Evolutionary conservation across 2,113 vertebrate species (phyloP).

Genomic region (Damaliscus lunatus): DNA sequence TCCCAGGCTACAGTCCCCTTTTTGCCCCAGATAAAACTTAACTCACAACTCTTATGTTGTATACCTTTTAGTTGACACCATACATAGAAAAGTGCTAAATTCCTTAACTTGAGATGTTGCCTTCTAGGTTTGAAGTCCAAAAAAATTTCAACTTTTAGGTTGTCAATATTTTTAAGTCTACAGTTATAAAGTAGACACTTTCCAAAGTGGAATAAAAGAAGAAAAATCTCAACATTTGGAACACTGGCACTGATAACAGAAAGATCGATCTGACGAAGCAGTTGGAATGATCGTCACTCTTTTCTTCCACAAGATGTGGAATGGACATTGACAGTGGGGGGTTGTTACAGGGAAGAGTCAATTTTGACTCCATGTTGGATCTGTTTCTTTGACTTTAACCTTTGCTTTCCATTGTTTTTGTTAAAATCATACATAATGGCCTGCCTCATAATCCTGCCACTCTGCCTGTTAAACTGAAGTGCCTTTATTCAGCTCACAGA

Average conservation of each 20-base stretch:
- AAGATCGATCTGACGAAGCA: not conserved
- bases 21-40: not conserved
- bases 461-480: not conserved
- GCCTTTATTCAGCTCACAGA: not conserved
- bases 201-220: not conserved
- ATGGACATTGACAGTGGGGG: not conserved
- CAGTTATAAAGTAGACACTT: not conserved
- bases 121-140: not conserved
- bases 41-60: not conserved
- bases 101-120: not conserved
- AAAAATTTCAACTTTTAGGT: not conserved
- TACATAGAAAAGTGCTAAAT: not conserved
- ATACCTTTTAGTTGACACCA: not conserved
- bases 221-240: not conserved
- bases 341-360: not conserved
- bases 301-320: not conserved
- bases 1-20: not conserved
- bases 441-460: not conserved
- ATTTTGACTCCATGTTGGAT: not conserved
- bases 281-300: not conserved
- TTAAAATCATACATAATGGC: not conserved
- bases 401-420: not conserved
- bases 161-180: not conserved
- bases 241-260: not conserved
- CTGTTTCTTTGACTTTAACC: not conserved